Evolutionary conservation across 2,888 invertebrate species (phyloP), one percentile per base, ranked within the genome.

Genomic region (Idaea straminata): DNA sequence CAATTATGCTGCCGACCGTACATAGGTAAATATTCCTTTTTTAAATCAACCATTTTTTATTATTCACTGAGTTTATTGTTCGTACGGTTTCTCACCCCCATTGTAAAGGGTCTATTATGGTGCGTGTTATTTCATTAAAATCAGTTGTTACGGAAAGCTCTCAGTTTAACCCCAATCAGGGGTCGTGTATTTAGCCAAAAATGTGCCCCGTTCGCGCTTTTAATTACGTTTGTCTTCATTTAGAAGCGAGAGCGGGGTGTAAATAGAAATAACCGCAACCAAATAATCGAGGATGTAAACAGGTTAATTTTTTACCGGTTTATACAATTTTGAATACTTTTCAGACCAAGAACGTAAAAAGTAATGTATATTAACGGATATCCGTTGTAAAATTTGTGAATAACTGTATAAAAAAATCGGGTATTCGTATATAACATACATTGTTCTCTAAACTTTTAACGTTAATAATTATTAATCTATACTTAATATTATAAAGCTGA

Each of bases 161-260:
- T 68, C 64, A 70, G 61, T 68, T 74, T 73, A 78, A 79, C 83
- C 85, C 81, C 76, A 75, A 79, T 83, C 84, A 83, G 64, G 72
- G 74, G 78, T 77, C 68, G 67, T 68, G 75, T 74, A 76, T 80
- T 80, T 77, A 72, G 74, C 77, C 76, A 81, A 82, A 81, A 82
- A 81, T 81, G 78, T 78, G 81, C 47, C 47, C 7, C 74, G 75
- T 77, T 81, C 83, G 82, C 79, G 77, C 77, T 71, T 72, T 69
- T 70, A 67, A 73, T 69, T 62, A 5, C 3, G 15, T 16, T 15
- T 71, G 74, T 70, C 5, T 0, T 35, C 59, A 38, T 57, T 15
- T 34, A 66, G 1, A 62, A 7, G 68, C 57, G 61, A 34, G 0
- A 69, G 77, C 77, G 75, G 16, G 4, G 58, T 5, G 10, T 16